phyloP scores from a whole-genome alignment of 2,113 vertebrate species.

The Ameiurus melas region DNA sequence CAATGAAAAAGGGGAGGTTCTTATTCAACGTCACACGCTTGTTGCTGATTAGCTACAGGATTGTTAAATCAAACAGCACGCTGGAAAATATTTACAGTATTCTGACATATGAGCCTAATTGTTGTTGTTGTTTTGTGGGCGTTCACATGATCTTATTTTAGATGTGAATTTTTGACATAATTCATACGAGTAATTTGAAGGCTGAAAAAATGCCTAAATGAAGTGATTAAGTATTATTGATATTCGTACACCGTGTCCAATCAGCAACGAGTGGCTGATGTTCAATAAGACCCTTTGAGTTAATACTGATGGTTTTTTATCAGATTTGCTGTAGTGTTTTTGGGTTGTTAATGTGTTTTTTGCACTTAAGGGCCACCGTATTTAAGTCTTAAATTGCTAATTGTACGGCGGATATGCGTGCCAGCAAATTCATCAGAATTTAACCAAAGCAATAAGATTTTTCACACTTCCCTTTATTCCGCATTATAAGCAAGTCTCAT shows the following conservation, averaged over 20 bases:
- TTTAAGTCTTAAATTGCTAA: not conserved
- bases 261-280: not conserved
- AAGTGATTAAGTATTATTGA: not conserved
- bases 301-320: not conserved
- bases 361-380: not conserved
- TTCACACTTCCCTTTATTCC: not conserved
- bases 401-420: not conserved
- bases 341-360: not conserved
- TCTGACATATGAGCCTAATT: not conserved
- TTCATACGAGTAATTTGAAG: not conserved
- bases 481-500: constrained; percentile 1
- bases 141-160: not conserved
- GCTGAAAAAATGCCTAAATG: not conserved
- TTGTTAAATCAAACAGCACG: not conserved
- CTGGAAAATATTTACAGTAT: not conserved
- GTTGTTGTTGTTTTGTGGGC: not conserved
- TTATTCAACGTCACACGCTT: not conserved
- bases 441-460: not conserved
- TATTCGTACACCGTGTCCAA: not conserved
- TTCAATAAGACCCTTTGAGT: not conserved
- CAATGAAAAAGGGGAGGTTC: not conserved
- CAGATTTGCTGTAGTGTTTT: not conserved
- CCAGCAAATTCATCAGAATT: not conserved
- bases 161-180: not conserved
- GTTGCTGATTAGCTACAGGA: not conserved